Base-by-base conservation (phyloP, 2,888 invertebrate genomes). In the Horisme vitalbata region DNA sequence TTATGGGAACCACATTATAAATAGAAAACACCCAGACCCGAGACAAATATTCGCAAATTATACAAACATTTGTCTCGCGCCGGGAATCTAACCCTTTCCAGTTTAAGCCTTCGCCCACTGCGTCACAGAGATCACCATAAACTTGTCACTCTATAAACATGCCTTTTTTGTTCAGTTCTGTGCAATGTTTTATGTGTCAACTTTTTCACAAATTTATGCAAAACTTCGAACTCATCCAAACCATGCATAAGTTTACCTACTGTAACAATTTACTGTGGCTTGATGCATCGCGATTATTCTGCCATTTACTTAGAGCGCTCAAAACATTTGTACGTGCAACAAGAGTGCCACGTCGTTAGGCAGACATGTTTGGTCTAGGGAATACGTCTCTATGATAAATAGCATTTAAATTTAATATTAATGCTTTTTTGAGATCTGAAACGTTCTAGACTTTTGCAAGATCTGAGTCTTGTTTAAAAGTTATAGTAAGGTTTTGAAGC, bases 231-330 rank as follows among this genome's bases (percentile, higher is more conserved):
- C 4, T 6, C 18, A 5, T 18, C 1, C 6, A 4, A 18, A 2
- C 4, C 1, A 6, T 18, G 4, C 6, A 4, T 18, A 5, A 21
- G 30, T 21, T 65, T 55, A 63, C 57, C 60, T 59, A 65, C 45
- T 55, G 73, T 2, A 7, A 34, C 31, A 36, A 45, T 57, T 53
- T 52, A 54, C 63, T 59, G 52, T 48, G 52, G 49, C 63, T 65
- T 59, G 71, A 76, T 82, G 79, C 75, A 75, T 68, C 56, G 71
- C 72, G 78, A 84, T 84, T 79, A 84, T 84, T 77, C 61, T 58
- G 49, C 68, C 76, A 80, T 85, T 85, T 83, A 65, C 44, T 55
- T 36, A 47, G 65, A 66, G 12, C 36, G 37, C 60, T 63, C 56
- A 55, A 71, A 72, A 75, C 73, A 73, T 76, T 75, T 69, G 61